A percentile compares a stretch with the other conserved stretches of the same genome.
Evolutionary conservation across 2,888 invertebrate species (phyloP).

Genomic region (Caenorhabditis sp.): DNA sequence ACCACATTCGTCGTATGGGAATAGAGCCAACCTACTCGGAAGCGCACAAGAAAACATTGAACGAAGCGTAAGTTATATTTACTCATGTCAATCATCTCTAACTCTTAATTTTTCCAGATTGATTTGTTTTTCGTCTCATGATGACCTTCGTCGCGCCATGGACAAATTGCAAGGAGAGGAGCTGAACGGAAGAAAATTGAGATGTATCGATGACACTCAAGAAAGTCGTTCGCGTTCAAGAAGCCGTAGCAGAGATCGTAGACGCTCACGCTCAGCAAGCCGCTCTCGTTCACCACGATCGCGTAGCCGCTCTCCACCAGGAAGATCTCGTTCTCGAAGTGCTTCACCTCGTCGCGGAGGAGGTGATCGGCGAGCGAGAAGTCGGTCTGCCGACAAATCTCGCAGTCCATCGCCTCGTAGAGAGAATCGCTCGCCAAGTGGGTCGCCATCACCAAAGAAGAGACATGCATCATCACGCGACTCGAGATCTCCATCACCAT

Average conservation of each 20-base stretch:
- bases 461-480: constrained; percentile 17
- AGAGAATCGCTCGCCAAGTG: constrained; percentile 18
- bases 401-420: constrained; percentile 1
- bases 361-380: constrained; percentile 20
- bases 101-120: constrained; percentile 77
- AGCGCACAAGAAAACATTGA: constrained; percentile 92
- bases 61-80: constrained; percentile 77
- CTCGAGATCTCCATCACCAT: constrained; percentile 29
- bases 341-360: constrained; percentile 15
- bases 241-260: constrained; percentile 13
- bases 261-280: constrained; percentile 23
- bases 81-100: neutral
- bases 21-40: constrained; percentile 95
- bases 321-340: constrained; percentile 36
- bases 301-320: constrained; percentile 13
- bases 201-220: constrained; percentile 83
- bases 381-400: constrained; percentile 24
- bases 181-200: constrained; percentile 90
- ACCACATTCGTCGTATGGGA: constrained; percentile 98
- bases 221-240: constrained; percentile 40
- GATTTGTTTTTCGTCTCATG: constrained; percentile 92
- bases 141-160: constrained; percentile 94
- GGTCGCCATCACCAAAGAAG: constrained; percentile 40
- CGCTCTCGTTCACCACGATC: constrained; percentile 42
- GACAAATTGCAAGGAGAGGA: constrained; percentile 96